Evolutionary conservation across 2,113 vertebrate species (phyloP), one percentile per base, ranked within the genome.

Genomic region (Brevimyrus niger): DNA sequence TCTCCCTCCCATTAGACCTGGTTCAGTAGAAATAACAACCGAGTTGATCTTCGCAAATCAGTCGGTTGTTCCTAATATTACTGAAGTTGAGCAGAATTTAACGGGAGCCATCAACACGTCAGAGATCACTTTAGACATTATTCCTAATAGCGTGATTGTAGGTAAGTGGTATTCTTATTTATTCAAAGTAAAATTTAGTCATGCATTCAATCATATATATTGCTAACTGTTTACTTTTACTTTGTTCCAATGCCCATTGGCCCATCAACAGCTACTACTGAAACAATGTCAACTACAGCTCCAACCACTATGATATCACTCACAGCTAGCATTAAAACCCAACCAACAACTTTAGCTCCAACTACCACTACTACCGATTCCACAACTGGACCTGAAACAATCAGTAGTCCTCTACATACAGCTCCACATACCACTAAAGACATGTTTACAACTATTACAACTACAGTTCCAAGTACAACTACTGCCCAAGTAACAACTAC

Each of bases 11-110:
- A 17, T 42, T 65, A 92, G 91, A 46, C 65, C 48, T 55, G 91
- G 89, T 0, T 89, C 87, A 55, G 69, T 61, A 5, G 65, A 31
- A 8, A 69, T 51, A 31, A 86, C 58, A 2, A 7, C 89, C 19
- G 5, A 90, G 46, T 1, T 92, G 89, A 90, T 91, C 48, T 92
- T 92, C 35, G 1, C 9, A 7, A 92, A 92, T 47, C 87, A 92
- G 76, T 53, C 87, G 21, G 73, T 88, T 11, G 89, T 91, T 23
- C 90, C 91, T 2, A 89, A 89, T 55, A 31, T 55, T 31, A 89
- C 87, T 44, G 2, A 42, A 17, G 11, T 42, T 15, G 85, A 15
- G 44, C 42, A 88, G 27, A 48, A 73, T 11, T 48, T 91, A 0
- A 23, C 21, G 21, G 44, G 27, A 23, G 73, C 55, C 5, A 1